These are phyloP conservation scores for Cheilosia impressa DNA, from an alignment of 2,888 invertebrate species.

Conservation along the genomic window DNA sequence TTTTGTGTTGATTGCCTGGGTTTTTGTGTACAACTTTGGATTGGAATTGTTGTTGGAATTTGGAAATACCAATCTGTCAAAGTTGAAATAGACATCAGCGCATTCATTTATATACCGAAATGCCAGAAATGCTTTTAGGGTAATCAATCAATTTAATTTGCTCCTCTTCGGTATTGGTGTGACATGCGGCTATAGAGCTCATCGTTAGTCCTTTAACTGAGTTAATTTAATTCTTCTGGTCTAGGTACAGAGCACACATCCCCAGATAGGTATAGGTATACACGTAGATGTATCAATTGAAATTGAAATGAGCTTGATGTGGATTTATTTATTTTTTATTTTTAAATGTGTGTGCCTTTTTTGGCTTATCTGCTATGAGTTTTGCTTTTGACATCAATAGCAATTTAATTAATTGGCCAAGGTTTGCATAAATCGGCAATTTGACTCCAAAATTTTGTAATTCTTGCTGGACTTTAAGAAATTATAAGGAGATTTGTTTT, in stretches of 20 bases:
- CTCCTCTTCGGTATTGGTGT: slow-evolving; percentile 6
- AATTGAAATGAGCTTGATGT: not conserved
- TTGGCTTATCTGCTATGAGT: not conserved
- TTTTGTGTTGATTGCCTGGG: slow-evolving; percentile 23
- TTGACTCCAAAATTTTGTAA: too few relatives aligned
- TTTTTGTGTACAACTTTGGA: slow-evolving; percentile 22
- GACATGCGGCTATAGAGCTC: slow-evolving; percentile 12
- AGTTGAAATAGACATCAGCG: slow-evolving; percentile 76
- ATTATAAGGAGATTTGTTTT: too few relatives aligned
- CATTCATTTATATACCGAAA: slow-evolving; percentile 49
- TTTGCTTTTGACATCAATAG: not conserved
- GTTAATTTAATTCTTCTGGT: not conserved
- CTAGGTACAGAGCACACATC: not conserved
- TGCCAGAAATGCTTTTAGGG: slow-evolving; percentile 72
- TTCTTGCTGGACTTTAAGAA: too few relatives aligned
- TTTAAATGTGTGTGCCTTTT: not conserved
- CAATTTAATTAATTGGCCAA: slow-evolving; percentile 6
- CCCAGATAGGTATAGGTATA: not conserved
- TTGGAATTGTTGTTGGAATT: slow-evolving; percentile 32
- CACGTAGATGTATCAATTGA: not conserved
- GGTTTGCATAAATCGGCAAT: too few relatives aligned
- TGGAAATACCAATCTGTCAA: slow-evolving; percentile 79
- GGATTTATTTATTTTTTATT: not conserved
- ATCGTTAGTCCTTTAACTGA: slow-evolving; percentile 6
- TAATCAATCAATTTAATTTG: slow-evolving; percentile 81